Conservation (phyloP, 2,888 invertebrate species). For the Spicauda simplicius region DNA sequence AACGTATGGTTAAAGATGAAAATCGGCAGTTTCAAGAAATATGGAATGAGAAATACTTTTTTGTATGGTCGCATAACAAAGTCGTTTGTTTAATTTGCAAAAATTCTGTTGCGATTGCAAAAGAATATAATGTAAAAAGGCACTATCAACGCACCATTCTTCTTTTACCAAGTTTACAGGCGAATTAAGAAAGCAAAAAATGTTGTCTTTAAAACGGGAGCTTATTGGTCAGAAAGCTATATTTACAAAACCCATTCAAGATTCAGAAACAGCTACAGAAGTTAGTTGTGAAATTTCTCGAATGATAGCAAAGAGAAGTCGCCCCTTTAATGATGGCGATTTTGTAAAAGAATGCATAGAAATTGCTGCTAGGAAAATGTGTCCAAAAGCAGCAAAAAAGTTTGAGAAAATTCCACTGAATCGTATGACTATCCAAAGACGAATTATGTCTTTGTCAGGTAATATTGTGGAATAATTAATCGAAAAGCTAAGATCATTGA, state of each 20-base stretch:
- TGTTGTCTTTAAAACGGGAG: constrained; percentile 5
- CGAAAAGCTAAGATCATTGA: constrained; percentile 27
- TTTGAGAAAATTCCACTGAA: constrained; percentile 7
- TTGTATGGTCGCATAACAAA: constrained; percentile 4
- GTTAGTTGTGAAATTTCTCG: neutral
- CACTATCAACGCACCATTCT: constrained; percentile 34
- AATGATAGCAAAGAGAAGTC: constrained; percentile 23
- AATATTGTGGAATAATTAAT: constrained; percentile 27
- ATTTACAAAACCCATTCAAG: constrained; percentile 12
- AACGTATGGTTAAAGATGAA: no score
- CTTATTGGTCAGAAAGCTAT: constrained; percentile 8
- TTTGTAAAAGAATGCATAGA: constrained; percentile 36
- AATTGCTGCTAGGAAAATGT: constrained; percentile 30
- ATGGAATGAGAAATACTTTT: constrained; percentile 14
- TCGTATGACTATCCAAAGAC: neutral
- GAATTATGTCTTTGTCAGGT: constrained; percentile 16
- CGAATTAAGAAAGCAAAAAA: constrained; percentile 3
- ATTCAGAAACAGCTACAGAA: neutral
- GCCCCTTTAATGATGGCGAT: constrained; percentile 37
- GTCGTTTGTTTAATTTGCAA: neutral
- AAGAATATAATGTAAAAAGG: constrained; percentile 26
- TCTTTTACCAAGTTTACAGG: constrained; percentile 17
- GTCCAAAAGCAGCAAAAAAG: constrained; percentile 7
- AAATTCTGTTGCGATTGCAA: constrained; percentile 1
- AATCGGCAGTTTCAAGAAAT: constrained; percentile 1